These are phyloP conservation scores for Akabosia matsudoensis DNA, from an alignment of 1,140 invertebrate genomes.

Conservation along the genomic window DNA sequence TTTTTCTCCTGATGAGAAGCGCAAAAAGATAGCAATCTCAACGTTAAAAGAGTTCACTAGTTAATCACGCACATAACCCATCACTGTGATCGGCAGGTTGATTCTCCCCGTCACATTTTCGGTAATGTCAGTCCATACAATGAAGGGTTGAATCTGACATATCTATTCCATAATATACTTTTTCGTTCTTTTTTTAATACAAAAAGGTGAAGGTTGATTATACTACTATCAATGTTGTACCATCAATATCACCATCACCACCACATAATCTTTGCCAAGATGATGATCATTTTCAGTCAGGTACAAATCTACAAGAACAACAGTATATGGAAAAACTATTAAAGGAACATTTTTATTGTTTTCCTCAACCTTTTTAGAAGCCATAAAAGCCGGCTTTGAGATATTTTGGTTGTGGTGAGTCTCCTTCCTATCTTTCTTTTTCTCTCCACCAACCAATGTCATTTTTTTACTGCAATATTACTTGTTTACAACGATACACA, in stretches of 20 bases:
- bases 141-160: neutral
- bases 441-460: neutral
- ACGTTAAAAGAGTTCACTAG: neutral
- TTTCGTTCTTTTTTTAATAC: neutral
- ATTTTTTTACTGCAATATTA: constrained; percentile 3
- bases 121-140: neutral
- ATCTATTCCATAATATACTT: neutral
- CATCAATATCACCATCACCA: neutral
- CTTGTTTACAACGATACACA: constrained; percentile 5
- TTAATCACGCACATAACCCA: neutral
- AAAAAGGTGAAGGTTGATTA: constrained; percentile 6
- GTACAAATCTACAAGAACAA: neutral
- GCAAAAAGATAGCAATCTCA: neutral
- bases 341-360: neutral
- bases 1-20: too few relatives aligned
- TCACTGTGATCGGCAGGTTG: neutral
- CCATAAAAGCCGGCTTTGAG: constrained; percentile 12
- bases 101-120: neutral
- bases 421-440: neutral
- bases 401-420: neutral
- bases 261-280: neutral
- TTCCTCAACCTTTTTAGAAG: constrained; percentile 5
- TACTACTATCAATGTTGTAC: neutral
- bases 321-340: constrained; percentile 1
- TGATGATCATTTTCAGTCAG: neutral